These are phyloP conservation scores for Scaptomyza tumidula DNA, from an alignment of 2,888 invertebrate species.

Conservation along the genomic window DNA sequence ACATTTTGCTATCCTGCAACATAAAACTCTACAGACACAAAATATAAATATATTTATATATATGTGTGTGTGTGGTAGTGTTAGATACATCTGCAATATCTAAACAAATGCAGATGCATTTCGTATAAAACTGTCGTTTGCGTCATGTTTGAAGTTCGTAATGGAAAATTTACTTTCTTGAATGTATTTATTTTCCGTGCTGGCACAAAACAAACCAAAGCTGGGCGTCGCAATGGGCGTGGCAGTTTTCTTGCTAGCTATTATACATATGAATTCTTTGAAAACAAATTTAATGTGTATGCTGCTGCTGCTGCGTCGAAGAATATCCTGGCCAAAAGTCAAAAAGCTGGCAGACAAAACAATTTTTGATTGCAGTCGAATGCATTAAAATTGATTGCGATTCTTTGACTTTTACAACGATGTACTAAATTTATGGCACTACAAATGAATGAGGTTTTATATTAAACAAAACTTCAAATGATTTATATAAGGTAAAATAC, in stretches of 20 bases:
- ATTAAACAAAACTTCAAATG: conserved; percentile 1
- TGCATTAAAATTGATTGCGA: conserved; percentile 73
- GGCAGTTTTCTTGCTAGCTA: conserved; percentile 48
- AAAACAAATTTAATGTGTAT: conserved; percentile 28
- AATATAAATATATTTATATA: conserved; percentile 27
- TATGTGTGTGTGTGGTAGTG: conserved; percentile 9
- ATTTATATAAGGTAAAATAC: conserved; percentile 14
- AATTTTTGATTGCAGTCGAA: conserved; percentile 73
- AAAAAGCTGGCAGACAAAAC: conserved; percentile 51
- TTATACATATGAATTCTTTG: conserved; percentile 48
- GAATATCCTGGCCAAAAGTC: conserved; percentile 49
- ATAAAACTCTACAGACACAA: conserved; percentile 34
- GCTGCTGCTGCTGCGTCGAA: conserved; percentile 9
- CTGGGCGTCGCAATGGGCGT: conserved; percentile 64
- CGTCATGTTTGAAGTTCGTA: conserved; percentile 55
- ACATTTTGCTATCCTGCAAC: conserved; percentile 69
- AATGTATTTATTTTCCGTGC: conserved; percentile 50
- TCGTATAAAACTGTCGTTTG: conserved; percentile 39
- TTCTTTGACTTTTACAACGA: conserved; percentile 10
- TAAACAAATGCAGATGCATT: conserved; percentile 56
- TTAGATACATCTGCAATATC: conserved; percentile 66
- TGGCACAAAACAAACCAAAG: conserved; percentile 43
- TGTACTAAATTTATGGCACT: conserved; percentile 20
- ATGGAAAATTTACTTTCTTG: conserved; percentile 50
- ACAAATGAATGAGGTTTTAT: not conserved